Conservation (phyloP, 2,888 invertebrate species). For the Fissipunctia ypsillon region DNA sequence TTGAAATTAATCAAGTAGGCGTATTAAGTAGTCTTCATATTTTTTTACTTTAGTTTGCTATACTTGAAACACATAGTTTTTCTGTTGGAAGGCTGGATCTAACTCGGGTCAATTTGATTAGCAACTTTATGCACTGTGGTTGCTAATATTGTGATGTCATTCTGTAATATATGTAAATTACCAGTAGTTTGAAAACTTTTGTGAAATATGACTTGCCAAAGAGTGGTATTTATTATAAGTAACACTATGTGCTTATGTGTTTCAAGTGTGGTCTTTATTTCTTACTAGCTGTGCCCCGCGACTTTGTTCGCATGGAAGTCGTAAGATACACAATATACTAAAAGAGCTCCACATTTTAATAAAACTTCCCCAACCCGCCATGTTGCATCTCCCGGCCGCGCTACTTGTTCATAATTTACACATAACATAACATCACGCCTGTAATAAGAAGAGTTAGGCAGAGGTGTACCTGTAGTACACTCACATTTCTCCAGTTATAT, state of each 20-base stretch:
- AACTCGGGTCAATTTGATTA: constrained; percentile 21
- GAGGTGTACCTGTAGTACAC: no score
- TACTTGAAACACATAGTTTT: not conserved
- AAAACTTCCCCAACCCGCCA: no score
- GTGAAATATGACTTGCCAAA: not conserved
- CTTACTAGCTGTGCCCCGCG: no score
- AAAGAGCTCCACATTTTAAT: no score
- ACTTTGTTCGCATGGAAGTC: no score
- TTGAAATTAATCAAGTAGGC: constrained; percentile 35
- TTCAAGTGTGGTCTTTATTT: not conserved
- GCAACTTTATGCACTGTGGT: not conserved
- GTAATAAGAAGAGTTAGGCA: no score
- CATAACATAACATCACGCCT: no score
- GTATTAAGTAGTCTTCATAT: constrained; percentile 14
- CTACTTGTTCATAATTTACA: no score
- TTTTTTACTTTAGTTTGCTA: not conserved
- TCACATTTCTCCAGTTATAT: no score
- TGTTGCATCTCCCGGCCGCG: no score
- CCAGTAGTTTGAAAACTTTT: not conserved
- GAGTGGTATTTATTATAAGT: not conserved
- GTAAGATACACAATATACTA: no score
- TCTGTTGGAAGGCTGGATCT: not conserved
- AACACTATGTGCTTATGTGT: not conserved
- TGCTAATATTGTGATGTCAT: constrained; percentile 20
- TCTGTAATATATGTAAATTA: constrained; percentile 16